These are phyloP conservation scores for Trogon surrucura DNA, from an alignment of 2,113 vertebrate genomes.

Conservation along the genomic window DNA sequence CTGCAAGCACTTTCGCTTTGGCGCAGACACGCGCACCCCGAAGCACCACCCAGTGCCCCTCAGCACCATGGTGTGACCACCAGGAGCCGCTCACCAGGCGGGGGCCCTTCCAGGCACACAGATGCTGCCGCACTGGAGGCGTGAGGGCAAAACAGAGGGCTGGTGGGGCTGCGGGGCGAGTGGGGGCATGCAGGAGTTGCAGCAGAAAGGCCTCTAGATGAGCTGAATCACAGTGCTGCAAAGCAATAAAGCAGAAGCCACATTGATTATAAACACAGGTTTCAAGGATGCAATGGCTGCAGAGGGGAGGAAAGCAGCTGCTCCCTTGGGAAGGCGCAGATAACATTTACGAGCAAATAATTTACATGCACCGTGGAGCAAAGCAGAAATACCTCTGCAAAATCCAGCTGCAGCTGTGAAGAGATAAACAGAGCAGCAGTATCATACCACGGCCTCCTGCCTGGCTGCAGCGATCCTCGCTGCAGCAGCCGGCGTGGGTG, in stretches of 20 bases:
- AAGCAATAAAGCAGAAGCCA: not conserved
- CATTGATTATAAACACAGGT: not conserved
- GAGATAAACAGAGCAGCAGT: not conserved
- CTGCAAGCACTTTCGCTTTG: not conserved
- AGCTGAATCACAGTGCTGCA: not conserved
- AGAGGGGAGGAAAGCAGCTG: not conserved
- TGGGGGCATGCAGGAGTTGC: not conserved
- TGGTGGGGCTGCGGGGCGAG: not conserved
- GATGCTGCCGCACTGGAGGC: not conserved
- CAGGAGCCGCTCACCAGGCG: not conserved
- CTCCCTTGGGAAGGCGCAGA: not conserved
- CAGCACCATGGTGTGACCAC: fast-evolving
- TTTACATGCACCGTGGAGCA: not conserved
- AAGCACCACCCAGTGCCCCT: fast-evolving
- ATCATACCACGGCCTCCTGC: fast-evolving
- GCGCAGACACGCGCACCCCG: not conserved
- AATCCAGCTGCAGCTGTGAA: not conserved
- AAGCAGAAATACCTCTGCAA: not conserved
- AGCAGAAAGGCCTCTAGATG: not conserved
- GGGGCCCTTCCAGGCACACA: not conserved
- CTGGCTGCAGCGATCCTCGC: fast-evolving
- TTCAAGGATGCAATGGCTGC: not conserved
- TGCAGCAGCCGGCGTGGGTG: not conserved
- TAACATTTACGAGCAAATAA: not conserved
- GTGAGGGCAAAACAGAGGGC: not conserved